Evolutionary conservation across 2,113 vertebrate genomes (phyloP).

Genomic region (Callionymus lyra): DNA sequence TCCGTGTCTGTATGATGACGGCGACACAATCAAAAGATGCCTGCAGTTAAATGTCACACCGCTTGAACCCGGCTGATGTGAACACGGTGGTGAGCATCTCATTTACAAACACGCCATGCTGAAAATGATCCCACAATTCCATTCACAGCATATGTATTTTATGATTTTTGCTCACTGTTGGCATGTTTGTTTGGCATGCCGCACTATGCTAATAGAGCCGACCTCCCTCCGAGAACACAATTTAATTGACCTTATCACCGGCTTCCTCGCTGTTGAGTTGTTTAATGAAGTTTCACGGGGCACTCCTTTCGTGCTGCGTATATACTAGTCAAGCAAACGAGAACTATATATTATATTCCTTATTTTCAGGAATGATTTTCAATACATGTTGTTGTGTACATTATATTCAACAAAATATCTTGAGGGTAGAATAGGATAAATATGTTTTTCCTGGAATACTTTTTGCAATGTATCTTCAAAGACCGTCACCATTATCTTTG

Average conservation of each 20-base stretch:
- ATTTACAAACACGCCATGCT: conserved; percentile 7
- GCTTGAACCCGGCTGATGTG: conserved; percentile 3
- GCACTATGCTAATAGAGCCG: not conserved
- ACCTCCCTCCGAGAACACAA: conserved; percentile 2
- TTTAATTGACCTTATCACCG: conserved; percentile 1
- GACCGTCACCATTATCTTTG: no score
- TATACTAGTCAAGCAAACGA: no score
- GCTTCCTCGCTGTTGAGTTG: not conserved
- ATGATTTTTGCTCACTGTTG: not conserved
- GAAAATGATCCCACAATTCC: conserved; percentile 1
- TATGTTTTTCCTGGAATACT: no score
- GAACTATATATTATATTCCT: no score
- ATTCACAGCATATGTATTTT: not conserved
- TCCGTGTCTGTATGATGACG: conserved; percentile 6
- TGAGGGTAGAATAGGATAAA: no score
- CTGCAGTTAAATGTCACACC: conserved; percentile 15
- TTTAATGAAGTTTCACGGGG: no score
- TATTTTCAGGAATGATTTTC: no score
- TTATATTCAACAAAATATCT: no score
- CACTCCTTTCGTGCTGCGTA: not conserved
- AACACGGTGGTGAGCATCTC: not conserved
- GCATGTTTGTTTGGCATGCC: not conserved
- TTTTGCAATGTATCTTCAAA: no score
- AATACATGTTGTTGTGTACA: no score
- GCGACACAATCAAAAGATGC: conserved; percentile 6